Conservation (phyloP, 2,797 vertebrate genomes). For the Manis javanica region DNA sequence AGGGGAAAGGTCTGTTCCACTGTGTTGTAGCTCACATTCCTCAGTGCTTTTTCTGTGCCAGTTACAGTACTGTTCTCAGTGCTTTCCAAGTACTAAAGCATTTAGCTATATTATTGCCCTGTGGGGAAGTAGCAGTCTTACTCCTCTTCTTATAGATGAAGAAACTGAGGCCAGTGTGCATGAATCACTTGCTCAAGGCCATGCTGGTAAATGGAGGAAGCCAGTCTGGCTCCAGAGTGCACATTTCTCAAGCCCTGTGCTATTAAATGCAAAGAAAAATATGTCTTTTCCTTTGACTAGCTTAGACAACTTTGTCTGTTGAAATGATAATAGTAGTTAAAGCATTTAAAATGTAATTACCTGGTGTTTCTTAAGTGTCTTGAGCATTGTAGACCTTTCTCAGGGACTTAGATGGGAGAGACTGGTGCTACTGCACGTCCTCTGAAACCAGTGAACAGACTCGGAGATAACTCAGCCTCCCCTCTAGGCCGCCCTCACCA, state of each 20-base stretch:
- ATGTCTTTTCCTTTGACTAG: not conserved
- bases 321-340: not conserved
- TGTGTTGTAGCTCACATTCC: not conserved
- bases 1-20: not conserved
- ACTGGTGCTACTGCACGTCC: not conserved
- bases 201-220: not conserved
- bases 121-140: not conserved
- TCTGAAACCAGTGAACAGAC: not conserved
- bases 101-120: not conserved
- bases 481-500: rapidly evolving
- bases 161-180: not conserved
- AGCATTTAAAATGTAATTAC: not conserved
- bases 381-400: not conserved
- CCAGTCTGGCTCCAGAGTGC: not conserved
- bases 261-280: not conserved
- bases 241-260: not conserved
- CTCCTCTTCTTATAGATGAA: not conserved
- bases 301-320: constrained; percentile 8
- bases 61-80: not conserved
- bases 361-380: not conserved
- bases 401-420: not conserved
- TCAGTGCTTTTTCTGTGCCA: not conserved
- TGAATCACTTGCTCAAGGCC: not conserved
- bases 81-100: not conserved
- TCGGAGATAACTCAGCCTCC: not conserved